These are phyloP conservation scores for Threskiornis aethiopicus DNA, from an alignment of 2,797 vertebrate species.

Conservation along the genomic window DNA sequence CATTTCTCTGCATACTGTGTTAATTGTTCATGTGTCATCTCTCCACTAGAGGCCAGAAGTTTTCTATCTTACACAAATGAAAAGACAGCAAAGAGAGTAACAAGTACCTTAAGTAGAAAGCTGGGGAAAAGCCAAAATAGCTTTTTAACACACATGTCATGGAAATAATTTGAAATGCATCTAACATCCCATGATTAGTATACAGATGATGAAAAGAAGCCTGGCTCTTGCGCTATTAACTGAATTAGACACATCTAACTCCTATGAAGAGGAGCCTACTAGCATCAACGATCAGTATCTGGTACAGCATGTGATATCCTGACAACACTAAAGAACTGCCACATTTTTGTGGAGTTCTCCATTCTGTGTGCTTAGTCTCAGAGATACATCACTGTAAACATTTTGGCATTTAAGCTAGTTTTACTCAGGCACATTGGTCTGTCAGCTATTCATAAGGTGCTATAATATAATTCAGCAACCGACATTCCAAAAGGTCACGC, in stretches of 20 bases:
- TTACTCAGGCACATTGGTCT: neutral
- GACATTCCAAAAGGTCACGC: neutral
- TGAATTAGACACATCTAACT: neutral
- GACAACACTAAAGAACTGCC: neutral
- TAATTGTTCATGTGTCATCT: neutral
- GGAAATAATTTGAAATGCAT: neutral
- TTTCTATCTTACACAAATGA: neutral
- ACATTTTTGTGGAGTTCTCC: neutral
- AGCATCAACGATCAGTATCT: neutral
- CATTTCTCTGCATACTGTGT: neutral
- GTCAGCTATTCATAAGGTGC: neutral
- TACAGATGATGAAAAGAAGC: neutral
- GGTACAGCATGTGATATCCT: neutral
- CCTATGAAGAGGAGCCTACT: neutral
- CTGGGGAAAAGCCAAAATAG: neutral
- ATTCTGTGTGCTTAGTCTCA: neutral
- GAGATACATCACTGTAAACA: neutral
- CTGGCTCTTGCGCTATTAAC: rapidly evolving
- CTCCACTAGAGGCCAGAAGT: constrained; percentile 32
- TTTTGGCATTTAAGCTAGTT: neutral
- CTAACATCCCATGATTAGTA: neutral
- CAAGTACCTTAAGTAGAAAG: neutral
- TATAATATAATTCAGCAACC: neutral
- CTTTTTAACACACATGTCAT: neutral
- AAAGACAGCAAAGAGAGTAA: neutral